phyloP scores from a whole-genome alignment of 37 sponge, comb jelly and placozoan genomes.

The Diacarnus erythraeanus region DNA sequence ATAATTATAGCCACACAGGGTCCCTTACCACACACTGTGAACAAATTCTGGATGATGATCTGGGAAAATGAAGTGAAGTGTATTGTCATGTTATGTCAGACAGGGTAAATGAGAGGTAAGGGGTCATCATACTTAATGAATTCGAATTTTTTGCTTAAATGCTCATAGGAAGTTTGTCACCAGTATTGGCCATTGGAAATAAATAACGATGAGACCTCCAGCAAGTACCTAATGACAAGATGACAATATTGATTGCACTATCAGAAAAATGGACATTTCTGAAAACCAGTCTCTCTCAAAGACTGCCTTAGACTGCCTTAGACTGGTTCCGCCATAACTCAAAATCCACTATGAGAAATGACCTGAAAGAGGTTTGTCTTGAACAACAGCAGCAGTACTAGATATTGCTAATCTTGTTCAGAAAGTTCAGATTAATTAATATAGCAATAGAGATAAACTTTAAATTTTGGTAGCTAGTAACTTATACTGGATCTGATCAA shows the following conservation, averaged over 20 bases:
- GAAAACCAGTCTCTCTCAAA: neutral
- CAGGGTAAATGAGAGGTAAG: conserved; percentile 25
- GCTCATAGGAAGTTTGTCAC: conserved; percentile 32
- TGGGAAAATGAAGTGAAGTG: conserved; percentile 43
- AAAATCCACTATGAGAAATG: conserved; percentile 43
- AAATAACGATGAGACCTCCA: conserved; percentile 18
- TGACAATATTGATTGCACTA: conserved; percentile 5
- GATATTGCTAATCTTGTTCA: conserved; percentile 45
- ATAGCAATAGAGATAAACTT: no score
- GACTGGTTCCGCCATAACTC: conserved; percentile 24
- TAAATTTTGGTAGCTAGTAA: no score
- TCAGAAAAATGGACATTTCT: conserved; percentile 43
- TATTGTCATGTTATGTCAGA: conserved; percentile 46
- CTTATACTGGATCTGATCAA: no score
- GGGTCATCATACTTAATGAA: no score
- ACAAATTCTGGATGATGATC: conserved; percentile 77
- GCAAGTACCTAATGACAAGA: conserved; percentile 27
- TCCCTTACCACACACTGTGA: conserved; percentile 51
- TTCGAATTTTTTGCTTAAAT: no score
- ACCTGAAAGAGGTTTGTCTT: conserved; percentile 35
- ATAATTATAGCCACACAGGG: conserved; percentile 76
- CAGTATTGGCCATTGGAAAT: conserved; percentile 56
- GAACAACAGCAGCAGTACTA: conserved; percentile 29
- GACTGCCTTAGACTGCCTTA: no score
- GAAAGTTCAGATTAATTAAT: conserved; percentile 50